phyloP scores from a whole-genome alignment of 2,888 invertebrate genomes.

The Amiota mariae region DNA sequence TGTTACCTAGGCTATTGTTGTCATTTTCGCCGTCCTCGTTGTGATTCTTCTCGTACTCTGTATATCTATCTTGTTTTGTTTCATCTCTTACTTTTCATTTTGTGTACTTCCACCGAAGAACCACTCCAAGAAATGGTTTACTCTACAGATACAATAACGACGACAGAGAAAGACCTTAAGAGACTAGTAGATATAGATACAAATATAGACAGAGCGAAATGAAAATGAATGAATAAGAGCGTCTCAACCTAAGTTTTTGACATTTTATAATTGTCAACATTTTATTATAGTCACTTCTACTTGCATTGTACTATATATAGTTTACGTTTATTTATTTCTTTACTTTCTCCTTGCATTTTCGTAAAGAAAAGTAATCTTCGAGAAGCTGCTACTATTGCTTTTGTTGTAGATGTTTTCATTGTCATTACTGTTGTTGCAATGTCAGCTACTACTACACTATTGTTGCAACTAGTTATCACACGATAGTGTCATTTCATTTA shows the following conservation, averaged over 20 bases:
- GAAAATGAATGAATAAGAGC: background rate
- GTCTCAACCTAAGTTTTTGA: background rate
- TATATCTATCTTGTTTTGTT: background rate
- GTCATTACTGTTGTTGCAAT: background rate
- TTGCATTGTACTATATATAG: too few species aligned
- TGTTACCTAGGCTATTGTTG: background rate
- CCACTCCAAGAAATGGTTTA: too few species aligned
- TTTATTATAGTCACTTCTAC: background rate
- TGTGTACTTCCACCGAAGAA: too few species aligned
- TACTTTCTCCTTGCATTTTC: background rate
- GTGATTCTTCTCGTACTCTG: background rate
- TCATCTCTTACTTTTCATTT: too few species aligned
- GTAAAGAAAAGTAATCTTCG: constrained; percentile 1
- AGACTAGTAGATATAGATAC: too few species aligned
- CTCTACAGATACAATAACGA: too few species aligned
- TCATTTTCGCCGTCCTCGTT: background rate
- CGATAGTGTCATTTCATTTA: constrained; percentile 9
- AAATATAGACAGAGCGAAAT: too few species aligned
- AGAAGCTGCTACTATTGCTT: background rate
- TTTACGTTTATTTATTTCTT: background rate
- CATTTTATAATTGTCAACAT: constrained; percentile 18
- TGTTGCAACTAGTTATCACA: background rate
- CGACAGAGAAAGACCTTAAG: too few species aligned
- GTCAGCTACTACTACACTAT: background rate
- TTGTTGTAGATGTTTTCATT: background rate